Base-by-base conservation (phyloP, 1,140 invertebrate genomes). In the Vanessa atalanta region DNA sequence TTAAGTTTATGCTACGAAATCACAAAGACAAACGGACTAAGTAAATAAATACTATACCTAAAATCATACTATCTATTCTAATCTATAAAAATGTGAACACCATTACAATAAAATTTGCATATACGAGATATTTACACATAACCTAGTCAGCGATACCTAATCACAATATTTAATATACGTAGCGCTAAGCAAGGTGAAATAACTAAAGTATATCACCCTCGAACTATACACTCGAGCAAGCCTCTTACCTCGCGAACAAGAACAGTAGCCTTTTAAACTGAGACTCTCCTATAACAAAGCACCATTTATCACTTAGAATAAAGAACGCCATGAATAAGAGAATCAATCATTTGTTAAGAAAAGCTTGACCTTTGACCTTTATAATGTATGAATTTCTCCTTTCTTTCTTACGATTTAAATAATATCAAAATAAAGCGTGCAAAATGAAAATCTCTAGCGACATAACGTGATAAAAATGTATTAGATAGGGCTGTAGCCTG, bases 401-500 rank as follows among this genome's bases (percentile, higher is more conserved):
- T 43, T 43, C 37, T 43, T 31, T 31, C 6, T 5, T 8, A 16
- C n/a, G 16, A 53, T 61, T 61, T 61, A 61, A 61, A 61, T 61
- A 61, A 31, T 61, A 26, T 61, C 14, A 26, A 15, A 16, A n/a
- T 53, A 16, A 53, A 16, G 6, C n/a, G 51, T 53, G 15, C 8
- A 53, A 53, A 53, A 53, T 16, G 15, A 16, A 53, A 53, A 53
- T n/a, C 51, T 14, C n/a, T 53, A 53, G 51, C n/a, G 51, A 53
- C n/a, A 16, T 16, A 53, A 53, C n/a, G 48, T 67, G 57, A 71
- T 69, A 50, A 78, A 75, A 75, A 75, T 63, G 50, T 55, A 48
- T 65, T 31, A 71, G 47, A 70, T 71, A 68, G 31, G 57, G 51
- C 9, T 53, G 51, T 16, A 72, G 55, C 50, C 43, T 53, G 20